phyloP scores from a whole-genome alignment of 1,140 invertebrate species.

The Drosophila carrolli region DNA sequence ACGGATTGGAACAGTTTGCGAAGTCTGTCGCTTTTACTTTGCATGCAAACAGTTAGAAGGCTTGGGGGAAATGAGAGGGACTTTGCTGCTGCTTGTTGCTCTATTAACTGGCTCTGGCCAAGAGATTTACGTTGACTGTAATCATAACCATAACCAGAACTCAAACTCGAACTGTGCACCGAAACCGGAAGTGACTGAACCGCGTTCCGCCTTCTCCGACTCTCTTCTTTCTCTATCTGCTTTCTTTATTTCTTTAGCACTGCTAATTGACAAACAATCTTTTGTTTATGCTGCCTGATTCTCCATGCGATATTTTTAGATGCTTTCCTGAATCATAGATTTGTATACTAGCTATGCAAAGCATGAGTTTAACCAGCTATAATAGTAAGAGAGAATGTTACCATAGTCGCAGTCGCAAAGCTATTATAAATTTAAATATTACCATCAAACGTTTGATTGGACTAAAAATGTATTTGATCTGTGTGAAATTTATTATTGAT shows the following conservation, averaged over 20 bases:
- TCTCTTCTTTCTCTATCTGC: background rate
- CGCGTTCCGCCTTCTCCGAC: slow-evolving; percentile 19
- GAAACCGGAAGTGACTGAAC: slow-evolving; percentile 33
- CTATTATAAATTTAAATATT: too few relatives aligned
- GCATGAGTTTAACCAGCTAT: too few relatives aligned
- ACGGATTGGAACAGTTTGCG: slow-evolving; percentile 32
- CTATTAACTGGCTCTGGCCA: slow-evolving; percentile 67
- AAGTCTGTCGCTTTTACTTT: slow-evolving; percentile 56
- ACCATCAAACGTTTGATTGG: too few relatives aligned
- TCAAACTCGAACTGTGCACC: slow-evolving; percentile 10
- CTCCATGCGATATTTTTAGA: background rate
- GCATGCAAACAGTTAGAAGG: slow-evolving; percentile 66
- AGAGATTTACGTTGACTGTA: slow-evolving; percentile 49
- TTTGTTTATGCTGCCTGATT: slow-evolving; percentile 4
- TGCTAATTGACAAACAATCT: slow-evolving; percentile 24
- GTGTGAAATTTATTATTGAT: too few relatives aligned
- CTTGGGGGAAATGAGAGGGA: background rate
- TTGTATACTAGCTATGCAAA: background rate
- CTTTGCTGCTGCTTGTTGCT: slow-evolving; percentile 64
- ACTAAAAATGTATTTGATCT: too few relatives aligned
- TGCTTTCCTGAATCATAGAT: background rate
- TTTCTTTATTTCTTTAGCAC: slow-evolving; percentile 1
- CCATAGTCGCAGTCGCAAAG: too few relatives aligned
- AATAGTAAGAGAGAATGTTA: too few relatives aligned
- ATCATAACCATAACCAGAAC: slow-evolving; percentile 21